These are phyloP conservation scores for Megaceryle maxima DNA, from an alignment of 2,113 vertebrate species.

Conservation along the genomic window DNA sequence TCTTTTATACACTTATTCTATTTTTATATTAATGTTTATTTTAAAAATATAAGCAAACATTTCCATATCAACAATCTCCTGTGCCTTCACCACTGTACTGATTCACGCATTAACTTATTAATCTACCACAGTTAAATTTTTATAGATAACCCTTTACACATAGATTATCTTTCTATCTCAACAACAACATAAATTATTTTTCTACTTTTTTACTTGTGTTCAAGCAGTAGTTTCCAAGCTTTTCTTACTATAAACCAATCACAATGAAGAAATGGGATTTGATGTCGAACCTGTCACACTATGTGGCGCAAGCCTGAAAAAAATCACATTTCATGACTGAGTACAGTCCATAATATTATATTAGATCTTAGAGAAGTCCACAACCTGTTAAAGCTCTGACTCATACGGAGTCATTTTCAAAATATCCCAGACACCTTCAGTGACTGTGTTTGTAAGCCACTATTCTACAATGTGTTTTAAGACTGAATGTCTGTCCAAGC, in stretches of 20 bases:
- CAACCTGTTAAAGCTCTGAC: background rate
- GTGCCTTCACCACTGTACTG: background rate
- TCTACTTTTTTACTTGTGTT: background rate
- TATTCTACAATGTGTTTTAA: background rate
- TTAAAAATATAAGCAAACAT: background rate
- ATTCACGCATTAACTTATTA: background rate
- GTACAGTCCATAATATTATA: background rate
- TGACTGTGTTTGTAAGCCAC: background rate
- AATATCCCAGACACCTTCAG: background rate
- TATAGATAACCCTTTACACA: background rate
- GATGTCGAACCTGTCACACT: background rate
- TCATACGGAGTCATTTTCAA: background rate
- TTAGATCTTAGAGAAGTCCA: background rate
- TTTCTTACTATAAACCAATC: background rate
- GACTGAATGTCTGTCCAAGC: background rate
- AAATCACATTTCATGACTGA: background rate
- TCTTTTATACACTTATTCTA: background rate
- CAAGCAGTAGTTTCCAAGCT: background rate
- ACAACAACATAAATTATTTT: background rate
- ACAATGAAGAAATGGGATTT: background rate
- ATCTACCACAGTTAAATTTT: background rate
- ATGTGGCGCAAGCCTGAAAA: background rate
- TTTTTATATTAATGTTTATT: background rate
- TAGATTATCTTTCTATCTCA: background rate
- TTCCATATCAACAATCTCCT: background rate